Evolutionary conservation across 2,797 vertebrate species (phyloP), one percentile per base, ranked within the genome.

Genomic region (Astyanax mexicanus): DNA sequence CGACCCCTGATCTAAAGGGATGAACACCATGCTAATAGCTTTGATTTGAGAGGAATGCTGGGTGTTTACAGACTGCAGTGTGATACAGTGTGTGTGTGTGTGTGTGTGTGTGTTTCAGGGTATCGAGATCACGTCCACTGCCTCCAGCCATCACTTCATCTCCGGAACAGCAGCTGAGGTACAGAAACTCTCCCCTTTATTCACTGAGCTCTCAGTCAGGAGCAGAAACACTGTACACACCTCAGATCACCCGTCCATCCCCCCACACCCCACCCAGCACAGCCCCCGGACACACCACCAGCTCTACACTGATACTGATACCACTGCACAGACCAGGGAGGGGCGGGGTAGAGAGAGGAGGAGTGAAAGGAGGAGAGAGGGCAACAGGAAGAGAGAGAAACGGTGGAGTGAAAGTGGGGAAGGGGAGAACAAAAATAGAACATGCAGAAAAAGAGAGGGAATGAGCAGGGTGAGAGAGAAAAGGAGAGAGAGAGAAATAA

Each of bases 101-200:
- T 72, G 42, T 68, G 25, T 85, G 55, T 5, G 2, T n/a, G 69
- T 77, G 25, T 37, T 42, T 23, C 84, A 97, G 97, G 94, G 94
- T 32, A 92, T 98, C 1, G 91, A 96, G 88, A 94, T 99, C 84
- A 91, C 93, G 0, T 96, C 96, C 79, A 96, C 92, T 4, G 89
- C 89, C 80, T 95, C 93, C 82, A 93, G 92, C 82, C 94, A 94
- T 77, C 97, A 99, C 88, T 96, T 94, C 0, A 92, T 99, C 87
- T 94, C 95, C 0, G 91, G 80, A 0, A 88, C 91, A 17, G 80
- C 84, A 0, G 49, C 49, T 52, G 49, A 52, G 49, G 49, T 60
- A n/a, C 32, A 32, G 11, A 15, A n/a, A 0, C 12, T 1, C 6
- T 47, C 7, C 25, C 29, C 23, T 4, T 0, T 55, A 4, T 15